phyloP scores from a whole-genome alignment of 2,888 invertebrate genomes.

The Notocelia uddmanniana region DNA sequence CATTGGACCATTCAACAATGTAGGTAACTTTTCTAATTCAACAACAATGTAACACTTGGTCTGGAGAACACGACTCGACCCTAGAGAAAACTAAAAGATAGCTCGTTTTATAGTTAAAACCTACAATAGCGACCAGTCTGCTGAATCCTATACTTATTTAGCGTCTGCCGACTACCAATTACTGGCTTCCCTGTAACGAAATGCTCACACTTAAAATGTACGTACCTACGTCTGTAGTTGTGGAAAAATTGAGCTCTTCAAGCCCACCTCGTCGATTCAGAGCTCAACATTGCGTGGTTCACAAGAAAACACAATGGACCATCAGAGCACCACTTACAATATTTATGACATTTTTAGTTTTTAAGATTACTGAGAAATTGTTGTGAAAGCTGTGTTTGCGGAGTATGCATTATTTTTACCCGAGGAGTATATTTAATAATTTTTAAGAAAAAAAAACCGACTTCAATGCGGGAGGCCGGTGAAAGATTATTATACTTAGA shows the following conservation, averaged over 20 bases:
- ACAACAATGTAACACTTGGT: too few species aligned
- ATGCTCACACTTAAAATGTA: neutral
- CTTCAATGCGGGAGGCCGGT: too few species aligned
- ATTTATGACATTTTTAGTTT: conserved; percentile 29
- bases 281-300: conserved; percentile 14
- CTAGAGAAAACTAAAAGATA: too few species aligned
- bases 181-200: neutral
- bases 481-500: too few species aligned
- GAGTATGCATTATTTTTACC: conserved; percentile 12
- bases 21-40: too few species aligned
- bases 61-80: too few species aligned
- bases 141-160: too few species aligned
- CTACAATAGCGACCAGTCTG: too few species aligned
- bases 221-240: neutral
- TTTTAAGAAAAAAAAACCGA: too few species aligned
- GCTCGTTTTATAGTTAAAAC: too few species aligned
- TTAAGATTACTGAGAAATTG: neutral
- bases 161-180: neutral
- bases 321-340: conserved; percentile 27
- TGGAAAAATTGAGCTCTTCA: neutral
- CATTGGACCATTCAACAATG: too few species aligned
- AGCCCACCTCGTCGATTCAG: neutral
- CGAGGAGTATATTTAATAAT: neutral
- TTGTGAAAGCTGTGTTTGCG: conserved; percentile 12
- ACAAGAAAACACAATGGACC: conserved; percentile 18